Conservation (phyloP, 1,140 invertebrate genomes). For the Eciton burchellii region DNA sequence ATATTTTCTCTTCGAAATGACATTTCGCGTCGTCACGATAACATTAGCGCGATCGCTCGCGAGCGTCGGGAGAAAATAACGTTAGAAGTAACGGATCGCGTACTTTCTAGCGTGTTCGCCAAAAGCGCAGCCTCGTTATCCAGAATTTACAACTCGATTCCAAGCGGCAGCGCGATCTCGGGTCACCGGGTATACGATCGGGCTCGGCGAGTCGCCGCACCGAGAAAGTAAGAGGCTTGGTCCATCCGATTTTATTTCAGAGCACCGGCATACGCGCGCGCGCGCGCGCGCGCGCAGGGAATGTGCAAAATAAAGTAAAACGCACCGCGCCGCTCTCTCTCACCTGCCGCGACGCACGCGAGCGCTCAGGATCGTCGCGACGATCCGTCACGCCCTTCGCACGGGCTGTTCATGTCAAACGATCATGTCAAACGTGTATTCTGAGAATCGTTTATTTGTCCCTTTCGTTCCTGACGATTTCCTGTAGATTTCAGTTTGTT, state of each 20-base stretch:
- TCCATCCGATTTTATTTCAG: conserved; percentile 74
- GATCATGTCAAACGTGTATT: conserved; percentile 17
- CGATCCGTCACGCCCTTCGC: background rate
- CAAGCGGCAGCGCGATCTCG: conserved; percentile 7
- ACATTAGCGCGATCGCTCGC: conserved; percentile 8
- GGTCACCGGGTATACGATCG: conserved; percentile 55
- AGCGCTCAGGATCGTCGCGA: conserved; percentile 1
- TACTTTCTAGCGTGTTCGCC: conserved; percentile 38
- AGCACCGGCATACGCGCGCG: conserved; percentile 42
- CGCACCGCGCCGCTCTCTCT: conserved; percentile 60
- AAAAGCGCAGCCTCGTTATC: conserved; percentile 33
- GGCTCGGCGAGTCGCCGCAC: conserved; percentile 47
- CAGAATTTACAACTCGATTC: conserved; percentile 13
- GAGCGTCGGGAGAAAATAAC: conserved; percentile 56
- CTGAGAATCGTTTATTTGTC: too few species aligned
- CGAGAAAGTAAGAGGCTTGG: conserved; percentile 76
- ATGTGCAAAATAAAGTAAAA: conserved; percentile 73
- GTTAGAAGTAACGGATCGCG: conserved; percentile 25
- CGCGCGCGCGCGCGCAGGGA: conserved; percentile 28
- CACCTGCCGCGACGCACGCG: conserved; percentile 35
- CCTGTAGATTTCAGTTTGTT: too few species aligned
- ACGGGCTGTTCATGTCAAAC: background rate
- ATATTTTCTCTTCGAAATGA: conserved; percentile 17
- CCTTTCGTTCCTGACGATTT: too few species aligned
- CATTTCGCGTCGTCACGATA: background rate